Conservation (phyloP, 1,140 invertebrate genomes). For the Drosophila prosaltans region DNA sequence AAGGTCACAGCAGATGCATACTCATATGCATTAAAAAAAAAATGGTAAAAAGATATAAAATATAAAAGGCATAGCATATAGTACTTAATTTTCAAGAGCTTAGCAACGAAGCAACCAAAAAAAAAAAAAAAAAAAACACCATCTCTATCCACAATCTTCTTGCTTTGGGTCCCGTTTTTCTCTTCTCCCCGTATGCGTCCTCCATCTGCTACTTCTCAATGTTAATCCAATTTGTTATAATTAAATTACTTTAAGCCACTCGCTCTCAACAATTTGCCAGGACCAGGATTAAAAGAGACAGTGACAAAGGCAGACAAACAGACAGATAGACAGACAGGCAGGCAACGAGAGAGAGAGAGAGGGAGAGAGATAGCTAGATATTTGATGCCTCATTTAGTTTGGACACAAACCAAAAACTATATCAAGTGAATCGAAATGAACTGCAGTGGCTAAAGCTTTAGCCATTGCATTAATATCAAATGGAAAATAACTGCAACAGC, state of each 20-base stretch:
- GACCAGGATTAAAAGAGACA: slow-evolving; percentile 21
- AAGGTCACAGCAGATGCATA: slow-evolving; percentile 10
- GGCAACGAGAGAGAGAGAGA: background rate
- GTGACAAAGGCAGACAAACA: background rate
- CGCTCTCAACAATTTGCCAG: slow-evolving; percentile 36
- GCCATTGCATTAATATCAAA: slow-evolving; percentile 50
- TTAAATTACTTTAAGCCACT: slow-evolving; percentile 77
- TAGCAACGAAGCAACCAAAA: slow-evolving; percentile 12
- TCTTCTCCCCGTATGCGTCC: background rate
- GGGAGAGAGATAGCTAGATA: background rate
- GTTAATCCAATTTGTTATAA: slow-evolving; percentile 76
- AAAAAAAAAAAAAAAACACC: background rate
- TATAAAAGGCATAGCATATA: background rate
- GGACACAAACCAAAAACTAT: slow-evolving; percentile 7
- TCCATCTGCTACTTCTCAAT: slow-evolving; percentile 8
- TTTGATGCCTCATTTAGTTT: slow-evolving; percentile 21
- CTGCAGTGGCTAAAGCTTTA: background rate
- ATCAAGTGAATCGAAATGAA: slow-evolving; percentile 11
- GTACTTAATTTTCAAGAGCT: slow-evolving; percentile 21
- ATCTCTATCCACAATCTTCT: background rate
- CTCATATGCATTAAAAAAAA: background rate
- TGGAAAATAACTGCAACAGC: slow-evolving; percentile 31
- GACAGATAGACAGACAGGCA: background rate
- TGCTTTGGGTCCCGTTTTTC: background rate
- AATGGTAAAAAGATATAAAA: background rate